A percentile compares a stretch with the other conserved stretches of the same genome.
Conservation (phyloP, 2,888 invertebrate species). For the Caenorhabditis wallacei region DNA sequence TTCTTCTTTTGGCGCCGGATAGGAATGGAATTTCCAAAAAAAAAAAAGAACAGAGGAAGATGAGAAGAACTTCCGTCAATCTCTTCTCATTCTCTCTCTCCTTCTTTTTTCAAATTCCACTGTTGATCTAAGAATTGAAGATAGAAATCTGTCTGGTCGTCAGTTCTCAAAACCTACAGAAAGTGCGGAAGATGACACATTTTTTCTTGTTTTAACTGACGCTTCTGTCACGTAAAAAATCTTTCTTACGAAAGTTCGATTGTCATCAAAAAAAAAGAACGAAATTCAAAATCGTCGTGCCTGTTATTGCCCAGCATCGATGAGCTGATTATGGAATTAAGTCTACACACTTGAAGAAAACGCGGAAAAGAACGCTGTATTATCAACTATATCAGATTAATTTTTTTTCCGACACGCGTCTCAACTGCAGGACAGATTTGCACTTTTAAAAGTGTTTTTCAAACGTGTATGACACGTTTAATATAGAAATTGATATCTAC, state of each 20-base stretch:
- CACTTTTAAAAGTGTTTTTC: too few relatives aligned
- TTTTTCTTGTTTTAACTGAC: neutral
- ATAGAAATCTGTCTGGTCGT: constrained; percentile 31
- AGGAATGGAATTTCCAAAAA: constrained; percentile 18
- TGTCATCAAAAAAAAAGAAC: neutral
- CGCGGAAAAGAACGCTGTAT: neutral
- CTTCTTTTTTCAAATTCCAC: constrained; percentile 31
- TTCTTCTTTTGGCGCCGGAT: constrained; percentile 21
- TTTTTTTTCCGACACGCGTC: too few relatives aligned
- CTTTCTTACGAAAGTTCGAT: constrained; percentile 1
- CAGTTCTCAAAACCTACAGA: constrained; percentile 2
- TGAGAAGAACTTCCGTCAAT: constrained; percentile 25
- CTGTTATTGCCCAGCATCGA: neutral
- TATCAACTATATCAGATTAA: constrained; percentile 5
- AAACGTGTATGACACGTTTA: too few relatives aligned
- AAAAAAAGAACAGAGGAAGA: constrained; percentile 4
- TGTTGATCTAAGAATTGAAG: constrained; percentile 42
- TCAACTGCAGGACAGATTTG: too few relatives aligned
- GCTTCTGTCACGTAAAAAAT: neutral
- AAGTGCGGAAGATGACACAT: constrained; percentile 10
- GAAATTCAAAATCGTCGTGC: neutral
- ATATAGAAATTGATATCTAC: too few relatives aligned
- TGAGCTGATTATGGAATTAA: neutral
- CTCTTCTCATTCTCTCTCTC: constrained; percentile 4
- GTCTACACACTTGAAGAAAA: neutral